Base-by-base conservation (phyloP, 2,113 vertebrate species). In the Hypocryptadius cinnamomeus region DNA sequence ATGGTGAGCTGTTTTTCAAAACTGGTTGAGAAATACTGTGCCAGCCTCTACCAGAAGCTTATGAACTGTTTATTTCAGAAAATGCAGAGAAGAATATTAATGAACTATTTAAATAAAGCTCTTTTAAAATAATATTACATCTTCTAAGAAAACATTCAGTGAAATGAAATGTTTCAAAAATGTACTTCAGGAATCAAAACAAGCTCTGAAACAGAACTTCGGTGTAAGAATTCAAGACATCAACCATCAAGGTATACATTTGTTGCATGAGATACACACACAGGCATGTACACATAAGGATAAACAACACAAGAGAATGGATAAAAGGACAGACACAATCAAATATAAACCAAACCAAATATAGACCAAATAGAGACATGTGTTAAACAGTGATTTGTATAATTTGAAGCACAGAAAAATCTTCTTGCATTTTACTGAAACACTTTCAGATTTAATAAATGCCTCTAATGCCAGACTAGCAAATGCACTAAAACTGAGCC, bases 221-320 rank as follows among this genome's bases (percentile, higher is more conserved):
- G 44, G 28, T 60, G 24, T 59, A 64, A 78, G 48, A 84, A 71
- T 71, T 80, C 44, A 90, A 87, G 85, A 87, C 40, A 80, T 48
- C 50, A 51, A 70, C n/a, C 25, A 73, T 51, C 16, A 87, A 65
- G 42, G 40, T 70, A 85, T 1, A 87, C 31, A 79, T 81, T 25
- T 78, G 72, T 74, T 56, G 54, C 45, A 91, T 11, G 17, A 84
- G 88, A 86, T 73, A 90, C 77, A 79, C 70, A 96, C 92, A 87
- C 92, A 96, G 91, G 94, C 95, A 96, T 94, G 94, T 96, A 96
- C 94, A 96, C 94, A 44, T 59, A 78, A 73, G 76, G 79, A 78
- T 89, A 86, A 90, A 80, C 22, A 81, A 63, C n/a, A 92, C 20
- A 85, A 66, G 50, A 87, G 35, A 79, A 94, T 48, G 64, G 79